These are phyloP conservation scores for Fregetta grallaria DNA, from an alignment of 2,113 vertebrate genomes.

Conservation along the genomic window DNA sequence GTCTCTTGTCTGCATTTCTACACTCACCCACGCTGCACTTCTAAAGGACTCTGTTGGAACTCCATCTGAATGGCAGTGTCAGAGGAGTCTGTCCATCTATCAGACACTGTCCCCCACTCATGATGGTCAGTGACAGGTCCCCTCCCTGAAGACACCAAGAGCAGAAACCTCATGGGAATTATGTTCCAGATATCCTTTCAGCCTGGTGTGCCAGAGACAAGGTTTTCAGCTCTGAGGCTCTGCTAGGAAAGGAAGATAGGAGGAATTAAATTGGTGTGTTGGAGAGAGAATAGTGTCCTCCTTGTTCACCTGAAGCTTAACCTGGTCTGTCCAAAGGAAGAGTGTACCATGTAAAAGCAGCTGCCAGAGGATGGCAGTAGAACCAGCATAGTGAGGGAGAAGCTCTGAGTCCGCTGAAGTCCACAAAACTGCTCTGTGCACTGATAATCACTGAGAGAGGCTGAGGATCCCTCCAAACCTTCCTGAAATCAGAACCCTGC, in stretches of 20 bases:
- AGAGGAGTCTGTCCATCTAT: not conserved
- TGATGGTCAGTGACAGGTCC: not conserved
- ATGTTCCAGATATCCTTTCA: not conserved
- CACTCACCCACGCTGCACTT: not conserved
- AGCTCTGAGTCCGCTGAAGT: not conserved
- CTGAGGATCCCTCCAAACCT: not conserved
- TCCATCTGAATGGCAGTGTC: not conserved
- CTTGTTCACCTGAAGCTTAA: not conserved
- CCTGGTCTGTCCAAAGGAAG: not conserved
- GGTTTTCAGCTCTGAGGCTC: not conserved
- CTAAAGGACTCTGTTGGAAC: not conserved
- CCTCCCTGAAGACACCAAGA: not conserved
- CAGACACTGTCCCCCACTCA: not conserved
- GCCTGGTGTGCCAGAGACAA: not conserved
- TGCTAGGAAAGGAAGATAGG: not conserved
- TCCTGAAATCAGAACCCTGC: not conserved
- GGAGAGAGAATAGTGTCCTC: not conserved
- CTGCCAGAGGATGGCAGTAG: conserved; percentile 9
- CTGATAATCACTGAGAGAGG: not conserved
- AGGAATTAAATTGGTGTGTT: not conserved
- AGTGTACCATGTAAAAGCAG: not conserved
- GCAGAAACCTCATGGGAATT: not conserved
- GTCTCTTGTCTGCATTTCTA: not conserved
- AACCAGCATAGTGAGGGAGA: not conserved
- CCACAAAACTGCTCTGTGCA: not conserved